Conservation (phyloP, 1,140 invertebrate genomes). For the Microplitis mediator region DNA sequence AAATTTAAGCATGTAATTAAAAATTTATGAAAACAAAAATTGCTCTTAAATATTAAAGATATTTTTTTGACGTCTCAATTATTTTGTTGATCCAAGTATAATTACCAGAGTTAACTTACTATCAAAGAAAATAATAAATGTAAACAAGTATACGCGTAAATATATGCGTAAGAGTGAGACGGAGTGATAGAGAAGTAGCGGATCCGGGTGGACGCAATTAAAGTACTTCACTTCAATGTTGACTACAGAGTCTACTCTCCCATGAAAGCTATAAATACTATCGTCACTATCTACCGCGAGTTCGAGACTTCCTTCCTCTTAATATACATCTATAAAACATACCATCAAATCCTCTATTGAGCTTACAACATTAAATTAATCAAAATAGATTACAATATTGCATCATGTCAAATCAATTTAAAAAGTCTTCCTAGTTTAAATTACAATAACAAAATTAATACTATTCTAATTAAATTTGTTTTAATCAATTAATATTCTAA, state of each 20-base stretch:
- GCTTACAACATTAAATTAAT: background rate
- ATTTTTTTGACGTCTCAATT: background rate
- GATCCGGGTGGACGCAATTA: conserved; percentile 23
- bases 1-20: no score
- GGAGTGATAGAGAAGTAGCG: background rate
- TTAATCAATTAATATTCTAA: no score
- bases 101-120: background rate
- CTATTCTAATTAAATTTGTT: no score
- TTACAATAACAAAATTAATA: no score
- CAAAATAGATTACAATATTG: no score
- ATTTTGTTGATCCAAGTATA: background rate
- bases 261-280: conserved; percentile 20
- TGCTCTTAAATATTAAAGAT: background rate
- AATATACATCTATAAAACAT: background rate
- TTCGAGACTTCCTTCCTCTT: conserved; percentile 12
- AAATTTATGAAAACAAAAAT: background rate
- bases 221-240: conserved; percentile 1
- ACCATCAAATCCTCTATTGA: background rate
- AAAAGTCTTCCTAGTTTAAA: no score
- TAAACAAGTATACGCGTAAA: background rate
- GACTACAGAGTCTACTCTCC: conserved; percentile 14
- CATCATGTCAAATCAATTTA: no score
- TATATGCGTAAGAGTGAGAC: no score
- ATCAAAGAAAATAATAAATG: background rate
- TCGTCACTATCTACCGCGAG: conserved; percentile 13